Evolutionary conservation across 2,888 invertebrate species (phyloP), one percentile per base, ranked within the genome.

Genomic region (Brassicogethes aeneus): DNA sequence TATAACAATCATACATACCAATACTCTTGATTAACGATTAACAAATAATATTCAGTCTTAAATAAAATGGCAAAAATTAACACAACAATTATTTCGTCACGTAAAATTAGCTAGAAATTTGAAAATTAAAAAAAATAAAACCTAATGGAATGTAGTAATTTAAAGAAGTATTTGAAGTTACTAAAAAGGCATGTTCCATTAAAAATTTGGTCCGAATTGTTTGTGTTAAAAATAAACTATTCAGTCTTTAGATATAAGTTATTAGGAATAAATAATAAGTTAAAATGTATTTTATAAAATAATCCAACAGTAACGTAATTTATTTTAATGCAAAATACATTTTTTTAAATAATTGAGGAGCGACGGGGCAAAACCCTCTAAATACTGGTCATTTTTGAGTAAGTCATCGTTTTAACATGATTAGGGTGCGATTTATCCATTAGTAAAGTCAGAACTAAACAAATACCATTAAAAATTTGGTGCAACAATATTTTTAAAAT

Each of bases 21-120:
- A 51, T 51, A 56, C 51, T 54, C 49, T 52, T 42, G 47, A 56
- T 53, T 23, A 59, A 57, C 55, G 57, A 60, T 54, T 54, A 59
- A 56, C 54, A 63, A 64, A 55, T 54, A 53, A 60, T 61, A 61
- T 61, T 67, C 66, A 68, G 66, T 68, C 66, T 68, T 62, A 65
- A 65, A 65, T 58, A 57, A 66, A 65, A 68, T 66, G 67, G 66
- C 65, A 63, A 60, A 55, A 47, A 51, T 45, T 49, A 54, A 56
- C 51, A 55, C 55, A 56, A 57, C 52, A 23, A 23, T 23, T 23
- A 10, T 5, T 23, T 23, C 23, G 5, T 23, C 5, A 7, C 16
- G 32, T 16, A 36, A 43, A 31, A 39, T 34, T 16, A 37, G 31
- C n/a, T 15, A 36, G 40, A 32, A 38, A 16, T 16, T 8, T 8